These are phyloP conservation scores for Pachliopta kotzebuea DNA, from an alignment of 2,888 invertebrate species.

Conservation along the genomic window DNA sequence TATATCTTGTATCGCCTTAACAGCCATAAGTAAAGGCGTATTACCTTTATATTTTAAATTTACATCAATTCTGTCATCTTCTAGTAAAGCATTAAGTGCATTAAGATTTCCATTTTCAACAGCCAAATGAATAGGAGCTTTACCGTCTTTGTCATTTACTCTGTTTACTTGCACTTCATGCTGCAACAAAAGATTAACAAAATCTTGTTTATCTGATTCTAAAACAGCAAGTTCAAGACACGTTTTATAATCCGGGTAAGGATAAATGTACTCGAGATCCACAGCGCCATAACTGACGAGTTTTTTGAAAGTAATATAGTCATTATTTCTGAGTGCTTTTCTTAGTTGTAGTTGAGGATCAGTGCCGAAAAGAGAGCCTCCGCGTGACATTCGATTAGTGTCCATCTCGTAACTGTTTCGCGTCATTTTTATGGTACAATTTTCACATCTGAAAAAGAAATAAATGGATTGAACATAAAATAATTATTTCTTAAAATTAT, in stretches of 20 bases:
- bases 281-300: constrained; percentile 69
- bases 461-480: constrained; percentile 39
- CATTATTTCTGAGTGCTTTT: constrained; percentile 75
- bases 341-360: constrained; percentile 75
- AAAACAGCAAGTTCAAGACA: constrained; percentile 81
- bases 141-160: constrained; percentile 76
- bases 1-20: constrained; percentile 73
- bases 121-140: constrained; percentile 84
- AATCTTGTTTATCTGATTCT: constrained; percentile 72
- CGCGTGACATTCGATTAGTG: constrained; percentile 59
- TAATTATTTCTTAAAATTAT: constrained; percentile 54
- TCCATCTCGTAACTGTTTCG: constrained; percentile 75
- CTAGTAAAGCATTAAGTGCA: constrained; percentile 68
- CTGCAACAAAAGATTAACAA: constrained; percentile 79
- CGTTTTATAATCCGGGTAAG: constrained; percentile 80
- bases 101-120: constrained; percentile 76
- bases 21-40: constrained; percentile 75
- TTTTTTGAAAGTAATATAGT: constrained; percentile 73
- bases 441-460: constrained; percentile 63
- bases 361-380: constrained; percentile 66
- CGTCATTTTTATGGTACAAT: constrained; percentile 65
- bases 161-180: constrained; percentile 82
- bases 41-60: constrained; percentile 75
- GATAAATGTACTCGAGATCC: constrained; percentile 78
- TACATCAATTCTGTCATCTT: constrained; percentile 70